Conservation (phyloP, 2,797 vertebrate genomes). For the Micromesistius poutassou region DNA sequence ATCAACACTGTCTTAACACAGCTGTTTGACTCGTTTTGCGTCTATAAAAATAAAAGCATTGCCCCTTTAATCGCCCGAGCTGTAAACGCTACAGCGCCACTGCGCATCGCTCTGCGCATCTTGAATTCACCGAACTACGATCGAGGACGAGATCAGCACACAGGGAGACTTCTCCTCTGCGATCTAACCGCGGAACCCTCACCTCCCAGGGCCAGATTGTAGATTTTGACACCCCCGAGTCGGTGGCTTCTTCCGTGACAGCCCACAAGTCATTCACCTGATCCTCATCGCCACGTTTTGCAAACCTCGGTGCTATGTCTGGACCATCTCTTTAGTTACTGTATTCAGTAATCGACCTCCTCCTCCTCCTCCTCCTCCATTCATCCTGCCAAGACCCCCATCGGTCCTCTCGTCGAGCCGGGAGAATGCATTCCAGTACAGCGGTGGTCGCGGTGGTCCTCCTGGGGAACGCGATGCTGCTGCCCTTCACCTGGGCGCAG, state of each 20-base stretch:
- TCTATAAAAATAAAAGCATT: conserved; percentile 14
- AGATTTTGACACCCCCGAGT: conserved; percentile 65
- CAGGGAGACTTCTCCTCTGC: conserved; percentile 66
- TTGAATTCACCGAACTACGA: conserved; percentile 62
- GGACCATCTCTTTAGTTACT: conserved; percentile 62
- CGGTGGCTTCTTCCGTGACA: conserved; percentile 48
- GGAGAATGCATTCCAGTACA: conserved; percentile 67
- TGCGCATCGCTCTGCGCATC: conserved; percentile 72
- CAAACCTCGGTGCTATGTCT: conserved; percentile 58
- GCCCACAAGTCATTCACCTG: neutral
- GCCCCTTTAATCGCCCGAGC: conserved; percentile 53
- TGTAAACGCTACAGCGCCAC: conserved; percentile 51
- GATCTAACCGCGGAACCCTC: conserved; percentile 63
- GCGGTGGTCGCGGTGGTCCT: conserved; percentile 70
- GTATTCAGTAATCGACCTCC: conserved; percentile 60
- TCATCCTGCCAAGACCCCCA: conserved; percentile 46
- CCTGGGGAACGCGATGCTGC: conserved; percentile 70
- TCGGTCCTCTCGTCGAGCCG: conserved; percentile 47
- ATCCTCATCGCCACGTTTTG: conserved; percentile 25
- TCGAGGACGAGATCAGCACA: conserved; percentile 71
- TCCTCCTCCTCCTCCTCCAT: conserved; percentile 59
- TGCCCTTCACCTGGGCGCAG: conserved; percentile 68
- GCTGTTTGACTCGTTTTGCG: neutral
- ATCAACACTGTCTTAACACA: neutral
- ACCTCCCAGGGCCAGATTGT: conserved; percentile 67